phyloP scores from a whole-genome alignment of 2,888 invertebrate species.

The Limnephilus lunatus region DNA sequence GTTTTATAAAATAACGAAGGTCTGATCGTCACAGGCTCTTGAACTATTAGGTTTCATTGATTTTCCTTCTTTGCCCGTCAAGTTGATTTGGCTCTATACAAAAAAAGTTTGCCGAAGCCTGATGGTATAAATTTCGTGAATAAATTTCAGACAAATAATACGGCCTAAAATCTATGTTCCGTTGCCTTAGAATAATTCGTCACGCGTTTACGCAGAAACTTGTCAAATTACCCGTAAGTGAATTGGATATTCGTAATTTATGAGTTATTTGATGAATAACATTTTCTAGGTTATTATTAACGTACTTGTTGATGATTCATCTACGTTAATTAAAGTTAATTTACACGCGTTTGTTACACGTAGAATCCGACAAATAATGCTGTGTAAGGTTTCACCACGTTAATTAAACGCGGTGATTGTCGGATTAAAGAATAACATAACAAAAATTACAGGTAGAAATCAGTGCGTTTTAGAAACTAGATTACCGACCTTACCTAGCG shows the following conservation, averaged over 20 bases:
- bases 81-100: too few species aligned
- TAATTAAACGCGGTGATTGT: slow-evolving; percentile 29
- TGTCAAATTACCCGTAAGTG: slow-evolving; percentile 23
- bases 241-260: slow-evolving; percentile 38
- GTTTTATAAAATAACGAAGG: too few species aligned
- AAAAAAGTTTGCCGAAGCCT: too few species aligned
- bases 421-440: background rate
- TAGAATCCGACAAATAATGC: background rate
- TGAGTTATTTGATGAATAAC: slow-evolving; percentile 28
- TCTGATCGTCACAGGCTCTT: too few species aligned
- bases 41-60: too few species aligned
- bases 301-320: slow-evolving; percentile 24
- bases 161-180: background rate
- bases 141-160: background rate
- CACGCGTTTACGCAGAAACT: slow-evolving; percentile 22
- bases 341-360: slow-evolving; percentile 7
- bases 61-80: too few species aligned
- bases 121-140: background rate
- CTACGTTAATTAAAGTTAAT: slow-evolving; percentile 29
- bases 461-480: background rate
- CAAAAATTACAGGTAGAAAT: background rate
- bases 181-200: slow-evolving; percentile 30
- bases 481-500: background rate
- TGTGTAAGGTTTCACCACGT: slow-evolving; percentile 40
- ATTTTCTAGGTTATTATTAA: slow-evolving; percentile 8